Base-by-base conservation (phyloP, 1,140 invertebrate species). In the Rhagoletis pomonella region DNA sequence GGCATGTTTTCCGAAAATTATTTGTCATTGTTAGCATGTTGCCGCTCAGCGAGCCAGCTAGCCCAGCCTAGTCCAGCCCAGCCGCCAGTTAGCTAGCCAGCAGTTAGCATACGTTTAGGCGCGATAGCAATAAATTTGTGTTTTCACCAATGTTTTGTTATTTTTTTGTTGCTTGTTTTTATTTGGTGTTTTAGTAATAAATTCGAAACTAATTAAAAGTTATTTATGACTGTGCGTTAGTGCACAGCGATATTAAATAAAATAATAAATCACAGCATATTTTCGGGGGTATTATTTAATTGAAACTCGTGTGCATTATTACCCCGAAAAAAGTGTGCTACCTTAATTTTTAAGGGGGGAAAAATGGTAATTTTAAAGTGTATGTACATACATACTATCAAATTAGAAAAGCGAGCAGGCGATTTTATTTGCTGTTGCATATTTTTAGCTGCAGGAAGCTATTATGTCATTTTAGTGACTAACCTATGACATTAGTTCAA, bases 121-220 rank as follows among this genome's bases (percentile, higher is more conserved):
- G 73, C 73, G 73, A 29, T 81, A 81, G 73, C 47, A 81, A 81
- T 81, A 81, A 81, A 81, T 81, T 81, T 55, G n/a, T 55, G 17
- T 73, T 73, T 73, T 73, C 50, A 81, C 73, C n/a, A 19, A 12
- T 55, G 17, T n/a, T 58, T 81, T 81, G 50, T 81, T 55, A 19
- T 81, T 69, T 9, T 29, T 69, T n/a, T 10, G 19, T 69, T 67
- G n/a, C 4, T 77, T 69, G 65, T 77, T 77, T 77, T 50, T n/a
- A n/a, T 50, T 55, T 29, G 73, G 47, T 55, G 73, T 81, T 81
- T 29, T 81, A 19, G 73, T 58, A 81, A 81, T 81, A 81, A 81
- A 81, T 81, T 81, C 50, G 44, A 81, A 81, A 81, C 73, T 81
- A 81, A 81, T 81, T 81, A 81, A 81, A 81, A 81, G 73, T 81